Evolutionary conservation across 2,888 invertebrate genomes (phyloP).

Genomic region (Eristalinus aeneus): DNA sequence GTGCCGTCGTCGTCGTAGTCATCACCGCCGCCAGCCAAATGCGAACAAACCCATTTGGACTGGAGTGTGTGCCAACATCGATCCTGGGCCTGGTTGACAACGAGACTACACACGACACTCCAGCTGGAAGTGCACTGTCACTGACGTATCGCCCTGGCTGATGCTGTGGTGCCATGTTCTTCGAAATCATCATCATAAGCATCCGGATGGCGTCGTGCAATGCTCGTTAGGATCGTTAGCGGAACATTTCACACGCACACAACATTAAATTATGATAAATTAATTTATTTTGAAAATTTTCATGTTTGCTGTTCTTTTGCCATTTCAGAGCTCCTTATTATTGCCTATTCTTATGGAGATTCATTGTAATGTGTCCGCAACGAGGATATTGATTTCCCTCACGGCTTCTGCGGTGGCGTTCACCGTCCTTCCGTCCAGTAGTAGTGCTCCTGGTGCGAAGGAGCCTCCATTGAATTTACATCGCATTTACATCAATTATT

Average conservation of each 20-base stretch:
- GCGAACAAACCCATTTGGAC: conserved; percentile 44
- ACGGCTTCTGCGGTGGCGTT: conserved; percentile 6
- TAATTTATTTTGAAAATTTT: conserved; percentile 10
- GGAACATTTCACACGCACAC: neutral
- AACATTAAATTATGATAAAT: conserved; percentile 52
- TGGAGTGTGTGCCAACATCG: conserved; percentile 30
- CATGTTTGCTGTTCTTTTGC: neutral
- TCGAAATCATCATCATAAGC: neutral
- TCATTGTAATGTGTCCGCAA: conserved; percentile 27
- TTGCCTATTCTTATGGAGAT: conserved; percentile 19
- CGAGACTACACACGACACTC: neutral
- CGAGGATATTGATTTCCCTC: conserved; percentile 36
- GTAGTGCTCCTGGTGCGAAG: neutral
- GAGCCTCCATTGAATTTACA: conserved; percentile 12
- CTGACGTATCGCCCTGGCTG: neutral
- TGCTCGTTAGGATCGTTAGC: conserved; percentile 31
- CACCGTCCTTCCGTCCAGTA: neutral
- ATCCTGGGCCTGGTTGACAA: neutral
- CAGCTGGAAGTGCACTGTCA: neutral
- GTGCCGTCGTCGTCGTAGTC: neutral
- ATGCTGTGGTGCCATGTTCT: neutral
- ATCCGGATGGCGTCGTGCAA: neutral
- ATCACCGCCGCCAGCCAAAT: conserved; percentile 16
- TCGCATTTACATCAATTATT: conserved; percentile 49
- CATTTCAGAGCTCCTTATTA: neutral